Evolutionary conservation across 2,797 vertebrate genomes (phyloP), one percentile per base, ranked within the genome.

Genomic region (Enteromius afrohamiltoni): DNA sequence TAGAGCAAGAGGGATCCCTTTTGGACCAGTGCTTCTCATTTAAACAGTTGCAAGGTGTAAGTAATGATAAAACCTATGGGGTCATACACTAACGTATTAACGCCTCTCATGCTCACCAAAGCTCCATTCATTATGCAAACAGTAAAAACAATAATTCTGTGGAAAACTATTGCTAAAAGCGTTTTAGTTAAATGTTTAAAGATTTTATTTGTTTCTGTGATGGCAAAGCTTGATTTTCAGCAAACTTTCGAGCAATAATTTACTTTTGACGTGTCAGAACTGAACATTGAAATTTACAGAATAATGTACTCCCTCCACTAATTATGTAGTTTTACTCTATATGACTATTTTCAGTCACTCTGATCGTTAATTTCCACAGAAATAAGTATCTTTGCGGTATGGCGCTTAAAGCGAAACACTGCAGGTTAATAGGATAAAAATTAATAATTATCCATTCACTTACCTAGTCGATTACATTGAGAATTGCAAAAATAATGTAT

Each of bases 1-100:
- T 45, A 53, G 67, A 67, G 60, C 21, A 71, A 42, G 53, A 79
- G 71, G 53, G 62, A 64, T 71, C 34, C 69, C 64, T 62, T 65
- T 67, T 81, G 71, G 51, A 80, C 40, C 47, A 51, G 64, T n/a
- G 55, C 70, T 26, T 68, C 17, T 45, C 31, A 79, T 37, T 75
- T 29, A 40, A 74, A 85, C 29, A 60, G 51, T 8, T 21, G 40
- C 40, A 76, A 42, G 37, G 31, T 73, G 21, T 55, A 70, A 71
- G 23, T 70, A 45, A 29, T 77, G 37, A 45, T 23, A 65, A 76
- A 58, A 78, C n/a, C 74, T 37, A 29, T 58, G n/a, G 34, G 37
- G 45, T 73, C 47, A 21, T 13, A 53, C 17, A 13, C 29, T 74
- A 73, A 31, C 1, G 0, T 31, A 34, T 53, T 0, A n/a, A 53